phyloP scores from a whole-genome alignment of 2,888 invertebrate species.

The Harpalus rufipes region DNA sequence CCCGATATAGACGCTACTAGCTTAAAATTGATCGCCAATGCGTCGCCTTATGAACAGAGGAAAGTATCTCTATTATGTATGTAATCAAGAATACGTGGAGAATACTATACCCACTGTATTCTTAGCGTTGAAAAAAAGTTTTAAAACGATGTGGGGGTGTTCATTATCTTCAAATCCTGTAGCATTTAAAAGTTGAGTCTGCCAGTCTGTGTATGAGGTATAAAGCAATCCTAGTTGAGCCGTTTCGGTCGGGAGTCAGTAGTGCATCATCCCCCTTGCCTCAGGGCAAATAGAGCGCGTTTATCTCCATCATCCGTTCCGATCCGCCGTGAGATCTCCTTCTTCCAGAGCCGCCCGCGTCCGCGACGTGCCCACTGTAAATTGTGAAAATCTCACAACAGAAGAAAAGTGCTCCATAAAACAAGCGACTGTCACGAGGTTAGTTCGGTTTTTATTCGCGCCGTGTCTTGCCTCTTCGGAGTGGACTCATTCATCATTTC shows the following conservation, averaged over 20 bases:
- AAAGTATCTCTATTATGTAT: no score
- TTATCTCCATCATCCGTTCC: slow-evolving; percentile 66
- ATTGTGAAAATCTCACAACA: slow-evolving; percentile 69
- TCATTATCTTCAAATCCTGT: no score
- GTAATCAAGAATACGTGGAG: no score
- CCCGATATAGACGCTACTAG: no score
- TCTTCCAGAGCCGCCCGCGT: not conserved
- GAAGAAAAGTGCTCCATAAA: slow-evolving; percentile 71
- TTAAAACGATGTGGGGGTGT: no score
- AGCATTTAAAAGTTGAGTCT: no score
- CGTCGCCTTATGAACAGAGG: no score
- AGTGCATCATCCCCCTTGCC: slow-evolving; percentile 15
- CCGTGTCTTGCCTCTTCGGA: slow-evolving; percentile 70
- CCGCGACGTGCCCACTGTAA: slow-evolving; percentile 68
- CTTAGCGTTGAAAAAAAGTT: no score
- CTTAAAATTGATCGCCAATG: no score
- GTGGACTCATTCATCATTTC: slow-evolving; percentile 72
- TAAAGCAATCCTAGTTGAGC: slow-evolving; percentile 10
- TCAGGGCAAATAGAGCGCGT: slow-evolving; percentile 60
- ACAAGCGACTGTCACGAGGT: slow-evolving; percentile 70
- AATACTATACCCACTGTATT: no score
- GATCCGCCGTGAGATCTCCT: slow-evolving; percentile 52
- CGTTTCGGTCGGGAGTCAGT: not conserved
- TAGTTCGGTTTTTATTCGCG: slow-evolving; percentile 71
- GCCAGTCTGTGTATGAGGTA: not conserved